Evolutionary conservation across 2,888 invertebrate species (phyloP).

Genomic region (Pilophorus perplexus): DNA sequence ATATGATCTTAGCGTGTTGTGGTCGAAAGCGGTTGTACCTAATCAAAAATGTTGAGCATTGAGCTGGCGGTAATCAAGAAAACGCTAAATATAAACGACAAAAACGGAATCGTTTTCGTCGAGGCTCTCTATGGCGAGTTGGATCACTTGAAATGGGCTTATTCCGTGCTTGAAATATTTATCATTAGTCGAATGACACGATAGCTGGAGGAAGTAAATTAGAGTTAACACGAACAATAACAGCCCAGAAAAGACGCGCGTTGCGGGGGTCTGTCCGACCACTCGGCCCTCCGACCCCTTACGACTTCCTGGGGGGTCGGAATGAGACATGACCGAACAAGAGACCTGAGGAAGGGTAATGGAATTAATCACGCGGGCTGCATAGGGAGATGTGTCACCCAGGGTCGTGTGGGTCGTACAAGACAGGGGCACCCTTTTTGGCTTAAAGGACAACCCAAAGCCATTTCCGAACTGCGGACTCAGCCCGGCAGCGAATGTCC

Average conservation of each 20-base stretch:
- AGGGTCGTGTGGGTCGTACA: too few relatives aligned
- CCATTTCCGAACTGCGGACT: conserved; percentile 30
- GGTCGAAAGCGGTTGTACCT: too few relatives aligned
- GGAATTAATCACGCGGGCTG: conserved; percentile 18
- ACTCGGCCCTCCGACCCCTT: conserved; percentile 1
- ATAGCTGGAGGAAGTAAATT: conserved; percentile 29
- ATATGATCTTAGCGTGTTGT: too few relatives aligned
- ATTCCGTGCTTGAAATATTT: conserved; percentile 33
- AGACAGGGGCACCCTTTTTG: too few relatives aligned
- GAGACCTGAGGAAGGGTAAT: background rate
- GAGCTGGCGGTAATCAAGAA: too few relatives aligned
- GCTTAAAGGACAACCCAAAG: conserved; percentile 24
- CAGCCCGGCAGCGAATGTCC: conserved; percentile 1
- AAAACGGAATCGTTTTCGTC: conserved; percentile 15
- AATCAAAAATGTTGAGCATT: too few relatives aligned
- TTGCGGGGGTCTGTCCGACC: background rate
- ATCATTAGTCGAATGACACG: conserved; percentile 33
- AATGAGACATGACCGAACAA: background rate
- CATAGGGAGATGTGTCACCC: conserved; percentile 4
- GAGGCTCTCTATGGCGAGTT: background rate
- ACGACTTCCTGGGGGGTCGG: conserved; percentile 34
- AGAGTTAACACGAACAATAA: conserved; percentile 40
- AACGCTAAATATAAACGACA: too few relatives aligned
- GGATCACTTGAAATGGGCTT: conserved; percentile 11
- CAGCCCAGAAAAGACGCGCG: background rate